phyloP scores from a whole-genome alignment of 2,888 invertebrate species.

The Lamellibrachia columna region DNA sequence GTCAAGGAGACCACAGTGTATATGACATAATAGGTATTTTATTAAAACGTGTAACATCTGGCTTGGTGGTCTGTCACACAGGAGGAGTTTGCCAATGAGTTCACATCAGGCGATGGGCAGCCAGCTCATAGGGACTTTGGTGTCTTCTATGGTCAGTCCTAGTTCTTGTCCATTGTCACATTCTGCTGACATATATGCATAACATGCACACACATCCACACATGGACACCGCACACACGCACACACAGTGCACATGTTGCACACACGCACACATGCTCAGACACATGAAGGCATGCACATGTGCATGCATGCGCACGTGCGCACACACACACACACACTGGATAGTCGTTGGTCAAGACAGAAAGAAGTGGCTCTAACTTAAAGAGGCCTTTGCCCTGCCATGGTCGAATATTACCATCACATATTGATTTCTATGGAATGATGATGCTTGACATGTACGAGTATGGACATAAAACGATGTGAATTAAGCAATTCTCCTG shows the following conservation, averaged over 20 bases:
- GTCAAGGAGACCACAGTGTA: too few relatives aligned
- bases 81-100: constrained; percentile 79
- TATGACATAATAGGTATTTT: background rate
- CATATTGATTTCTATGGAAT: too few relatives aligned
- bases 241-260: background rate
- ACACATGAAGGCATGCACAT: too few relatives aligned
- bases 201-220: too few relatives aligned
- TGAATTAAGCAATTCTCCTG: constrained; percentile 19
- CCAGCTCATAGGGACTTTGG: constrained; percentile 82
- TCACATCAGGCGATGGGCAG: constrained; percentile 85
- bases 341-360: too few relatives aligned
- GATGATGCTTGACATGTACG: too few relatives aligned
- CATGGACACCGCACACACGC: too few relatives aligned
- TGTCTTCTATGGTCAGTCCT: constrained; percentile 81
- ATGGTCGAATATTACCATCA: background rate
- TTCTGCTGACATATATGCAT: background rate
- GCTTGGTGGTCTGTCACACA: constrained; percentile 40
- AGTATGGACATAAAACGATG: too few relatives aligned
- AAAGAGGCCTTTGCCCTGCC: background rate
- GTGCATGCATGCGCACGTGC: too few relatives aligned
- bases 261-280: too few relatives aligned
- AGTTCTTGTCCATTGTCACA: background rate
- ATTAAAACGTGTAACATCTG: background rate
- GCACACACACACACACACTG: too few relatives aligned
- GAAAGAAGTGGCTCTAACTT: background rate